Evolutionary conservation across 2,113 vertebrate genomes (phyloP).

Genomic region (Catagonus wagneri): DNA sequence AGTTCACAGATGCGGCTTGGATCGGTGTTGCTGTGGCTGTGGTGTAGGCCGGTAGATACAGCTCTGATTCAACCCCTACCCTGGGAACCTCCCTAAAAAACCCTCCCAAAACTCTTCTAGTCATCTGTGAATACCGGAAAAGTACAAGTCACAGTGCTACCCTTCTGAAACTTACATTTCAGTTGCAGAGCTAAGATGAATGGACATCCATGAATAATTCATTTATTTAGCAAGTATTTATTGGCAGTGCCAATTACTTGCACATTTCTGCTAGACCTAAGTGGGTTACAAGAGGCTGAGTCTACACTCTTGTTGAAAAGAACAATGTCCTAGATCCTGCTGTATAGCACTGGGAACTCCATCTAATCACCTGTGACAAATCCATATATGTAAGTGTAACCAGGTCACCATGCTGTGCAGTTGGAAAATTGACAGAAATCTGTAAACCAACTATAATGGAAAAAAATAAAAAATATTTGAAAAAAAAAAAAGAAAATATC

Average conservation of each 20-base stretch:
- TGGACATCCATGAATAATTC: not conserved
- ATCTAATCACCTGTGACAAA: too few species aligned
- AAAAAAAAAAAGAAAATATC: conserved; percentile 4
- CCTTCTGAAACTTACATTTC: not conserved
- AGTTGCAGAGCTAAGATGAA: not conserved
- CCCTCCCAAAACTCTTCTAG: not conserved
- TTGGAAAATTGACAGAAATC: too few species aligned
- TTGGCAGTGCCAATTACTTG: not conserved
- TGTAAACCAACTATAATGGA: too few species aligned
- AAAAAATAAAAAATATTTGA: too few species aligned
- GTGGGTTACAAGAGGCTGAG: not conserved
- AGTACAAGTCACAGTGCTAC: not conserved
- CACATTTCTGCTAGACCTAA: not conserved
- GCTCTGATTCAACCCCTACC: too few species aligned
- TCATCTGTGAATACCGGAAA: not conserved
- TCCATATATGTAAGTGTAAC: too few species aligned
- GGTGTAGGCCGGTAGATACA: too few species aligned
- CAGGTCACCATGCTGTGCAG: too few species aligned
- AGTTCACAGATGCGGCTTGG: too few species aligned
- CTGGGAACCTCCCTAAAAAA: too few species aligned
- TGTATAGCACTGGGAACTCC: too few species aligned
- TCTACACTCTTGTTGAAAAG: not conserved
- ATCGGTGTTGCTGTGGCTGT: too few species aligned
- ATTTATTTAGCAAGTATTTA: conserved; percentile 1
- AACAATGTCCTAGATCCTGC: not conserved